Evolutionary conservation across 2,888 invertebrate genomes (phyloP).

Genomic region (Sarcophaga carnaria): DNA sequence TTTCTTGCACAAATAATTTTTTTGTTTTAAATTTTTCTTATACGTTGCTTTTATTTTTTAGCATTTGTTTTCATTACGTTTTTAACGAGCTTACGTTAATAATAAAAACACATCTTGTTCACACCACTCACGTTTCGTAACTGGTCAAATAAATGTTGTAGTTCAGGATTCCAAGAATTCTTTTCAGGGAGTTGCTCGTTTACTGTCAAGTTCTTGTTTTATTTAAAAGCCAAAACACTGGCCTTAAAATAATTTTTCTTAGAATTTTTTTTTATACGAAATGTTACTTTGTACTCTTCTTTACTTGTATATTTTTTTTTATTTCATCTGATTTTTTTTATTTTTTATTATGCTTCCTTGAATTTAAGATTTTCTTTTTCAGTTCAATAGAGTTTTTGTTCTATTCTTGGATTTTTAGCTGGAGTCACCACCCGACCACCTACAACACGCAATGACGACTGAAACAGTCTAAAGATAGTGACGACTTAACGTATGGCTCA

Average conservation of each 20-base stretch:
- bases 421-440: constrained; percentile 76
- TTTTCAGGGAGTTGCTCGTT: no score
- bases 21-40: constrained; percentile 1
- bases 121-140: constrained; percentile 61
- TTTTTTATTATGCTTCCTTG: neutral
- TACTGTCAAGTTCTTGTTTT: no score
- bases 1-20: neutral
- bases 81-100: neutral
- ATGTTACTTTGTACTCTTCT: neutral
- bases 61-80: neutral
- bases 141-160: constrained; percentile 52
- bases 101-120: constrained; percentile 48
- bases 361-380: constrained; percentile 24
- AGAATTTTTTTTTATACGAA: neutral
- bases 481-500: constrained; percentile 68
- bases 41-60: no score
- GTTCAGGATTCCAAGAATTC: neutral
- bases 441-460: constrained; percentile 80
- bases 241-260: neutral
- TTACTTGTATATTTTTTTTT: no score
- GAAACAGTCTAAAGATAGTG: constrained; percentile 72
- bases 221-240: no score
- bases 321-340: constrained; percentile 1
- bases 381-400: constrained; percentile 15
- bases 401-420: constrained; percentile 30